phyloP scores from a whole-genome alignment of 2,888 invertebrate species.

The Drosophila suboccidentalis region DNA sequence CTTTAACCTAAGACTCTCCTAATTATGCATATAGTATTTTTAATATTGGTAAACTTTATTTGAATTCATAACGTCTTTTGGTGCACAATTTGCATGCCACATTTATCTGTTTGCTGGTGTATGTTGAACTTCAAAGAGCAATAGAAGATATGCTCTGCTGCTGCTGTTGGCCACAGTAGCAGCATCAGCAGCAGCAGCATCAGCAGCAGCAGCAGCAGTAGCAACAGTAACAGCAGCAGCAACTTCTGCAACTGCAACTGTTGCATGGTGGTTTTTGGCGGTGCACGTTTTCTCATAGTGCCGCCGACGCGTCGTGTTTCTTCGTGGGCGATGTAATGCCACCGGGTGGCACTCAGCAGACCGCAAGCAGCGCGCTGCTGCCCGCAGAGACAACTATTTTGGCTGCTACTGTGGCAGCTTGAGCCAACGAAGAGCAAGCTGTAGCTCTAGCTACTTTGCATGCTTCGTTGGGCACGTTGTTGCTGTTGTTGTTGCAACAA shows the following conservation, averaged over 20 bases:
- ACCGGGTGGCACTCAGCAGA: slow-evolving; percentile 44
- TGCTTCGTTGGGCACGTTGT: slow-evolving; percentile 76
- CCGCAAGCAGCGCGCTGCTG: slow-evolving; percentile 28
- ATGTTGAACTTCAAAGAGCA: slow-evolving; percentile 23
- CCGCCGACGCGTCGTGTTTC: slow-evolving; percentile 76
- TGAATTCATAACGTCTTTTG: not conserved
- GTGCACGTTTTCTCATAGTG: slow-evolving; percentile 72
- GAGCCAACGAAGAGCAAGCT: slow-evolving; percentile 7
- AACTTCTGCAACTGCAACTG: slow-evolving; percentile 24
- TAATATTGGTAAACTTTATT: not conserved
- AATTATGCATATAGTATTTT: too few relatives aligned
- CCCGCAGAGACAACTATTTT: slow-evolving; percentile 70
- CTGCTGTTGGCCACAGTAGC: slow-evolving; percentile 42
- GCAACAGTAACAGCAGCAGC: slow-evolving; percentile 15
- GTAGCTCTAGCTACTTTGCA: slow-evolving; percentile 66
- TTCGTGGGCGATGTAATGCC: slow-evolving; percentile 75
- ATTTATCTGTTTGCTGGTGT: slow-evolving; percentile 27
- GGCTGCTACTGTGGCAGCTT: slow-evolving; percentile 73
- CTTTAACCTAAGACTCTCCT: too few relatives aligned
- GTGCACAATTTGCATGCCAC: not conserved
- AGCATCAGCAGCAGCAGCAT: slow-evolving; percentile 22
- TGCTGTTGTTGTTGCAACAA: slow-evolving; percentile 73
- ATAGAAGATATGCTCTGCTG: slow-evolving; percentile 41
- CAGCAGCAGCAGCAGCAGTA: slow-evolving; percentile 32
- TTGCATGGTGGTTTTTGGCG: slow-evolving; percentile 49